phyloP scores from a whole-genome alignment of 2,113 vertebrate species.

The Cynoglossus semilaevis region DNA sequence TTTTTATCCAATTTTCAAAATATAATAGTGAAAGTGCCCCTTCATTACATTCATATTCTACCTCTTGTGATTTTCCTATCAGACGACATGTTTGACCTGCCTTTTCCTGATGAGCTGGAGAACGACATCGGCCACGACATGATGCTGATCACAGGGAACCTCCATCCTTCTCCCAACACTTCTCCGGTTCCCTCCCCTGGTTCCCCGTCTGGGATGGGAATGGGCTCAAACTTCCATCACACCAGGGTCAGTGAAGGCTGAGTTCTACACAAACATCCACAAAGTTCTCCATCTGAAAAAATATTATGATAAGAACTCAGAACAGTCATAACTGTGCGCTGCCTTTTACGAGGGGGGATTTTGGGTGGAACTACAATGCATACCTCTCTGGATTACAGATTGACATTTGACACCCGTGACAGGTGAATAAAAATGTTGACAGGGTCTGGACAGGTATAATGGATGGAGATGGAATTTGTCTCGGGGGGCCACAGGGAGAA shows the following conservation, averaged over 20 bases:
- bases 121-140: constrained; percentile 89
- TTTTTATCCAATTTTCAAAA: too few species aligned
- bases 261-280: constrained; percentile 1
- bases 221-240: constrained; percentile 90
- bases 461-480: constrained; percentile 37
- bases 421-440: constrained; percentile 7
- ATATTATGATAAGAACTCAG: neutral
- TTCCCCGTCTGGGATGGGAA: constrained; percentile 90
- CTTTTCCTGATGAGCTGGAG: constrained; percentile 96
- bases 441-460: constrained; percentile 20
- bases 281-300: neutral
- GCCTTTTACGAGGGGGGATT: neutral
- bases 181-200: constrained; percentile 92
- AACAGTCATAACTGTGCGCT: neutral
- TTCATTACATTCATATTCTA: too few species aligned
- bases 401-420: constrained; percentile 4
- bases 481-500: constrained; percentile 23
- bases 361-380: neutral
- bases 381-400: constrained; percentile 1
- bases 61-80: constrained; percentile 27
- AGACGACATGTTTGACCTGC: constrained; percentile 96
- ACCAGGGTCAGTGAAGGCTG: constrained; percentile 82
- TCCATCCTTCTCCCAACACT: constrained; percentile 92
- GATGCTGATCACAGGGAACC: constrained; percentile 95
- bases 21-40: too few species aligned